Conservation (phyloP, 2,888 invertebrate genomes). For the Caenorhabditis sp. region DNA sequence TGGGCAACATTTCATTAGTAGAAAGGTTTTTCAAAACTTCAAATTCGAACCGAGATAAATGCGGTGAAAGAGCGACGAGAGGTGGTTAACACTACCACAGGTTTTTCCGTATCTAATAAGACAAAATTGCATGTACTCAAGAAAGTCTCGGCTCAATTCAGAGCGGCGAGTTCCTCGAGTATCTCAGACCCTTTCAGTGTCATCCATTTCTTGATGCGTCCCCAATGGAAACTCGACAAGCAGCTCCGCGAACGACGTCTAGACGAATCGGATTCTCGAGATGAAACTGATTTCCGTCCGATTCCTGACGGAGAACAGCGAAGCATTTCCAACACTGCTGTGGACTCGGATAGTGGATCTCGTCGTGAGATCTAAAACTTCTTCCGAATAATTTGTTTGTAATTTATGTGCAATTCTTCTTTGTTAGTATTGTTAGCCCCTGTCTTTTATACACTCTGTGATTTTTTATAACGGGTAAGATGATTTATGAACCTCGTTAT, state of each 20-base stretch:
- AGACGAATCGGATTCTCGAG: slow-evolving; percentile 37
- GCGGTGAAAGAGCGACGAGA: too few species aligned
- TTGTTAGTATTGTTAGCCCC: slow-evolving; percentile 8
- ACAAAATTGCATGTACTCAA: not conserved
- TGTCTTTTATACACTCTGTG: slow-evolving; percentile 23
- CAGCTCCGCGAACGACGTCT: slow-evolving; percentile 49
- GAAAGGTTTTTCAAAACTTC: too few species aligned
- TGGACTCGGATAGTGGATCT: slow-evolving; percentile 67
- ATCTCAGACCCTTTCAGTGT: slow-evolving; percentile 61
- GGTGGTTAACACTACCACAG: too few species aligned
- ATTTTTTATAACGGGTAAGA: slow-evolving; percentile 19
- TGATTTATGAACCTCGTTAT: not conserved
- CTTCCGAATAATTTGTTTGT: slow-evolving; percentile 35
- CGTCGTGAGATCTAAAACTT: slow-evolving; percentile 21
- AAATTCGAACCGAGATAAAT: not conserved
- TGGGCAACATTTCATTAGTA: too few species aligned
- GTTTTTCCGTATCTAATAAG: too few species aligned
- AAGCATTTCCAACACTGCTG: slow-evolving; percentile 71
- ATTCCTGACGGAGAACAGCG: slow-evolving; percentile 52
- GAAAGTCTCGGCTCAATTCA: not conserved
- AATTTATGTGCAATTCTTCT: slow-evolving; percentile 21
- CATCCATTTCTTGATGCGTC: slow-evolving; percentile 73
- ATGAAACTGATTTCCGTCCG: slow-evolving; percentile 47
- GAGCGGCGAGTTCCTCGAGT: not conserved
- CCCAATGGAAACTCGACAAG: slow-evolving; percentile 72